Base-by-base conservation (phyloP, 1,140 invertebrate genomes). In the Delia radicum region DNA sequence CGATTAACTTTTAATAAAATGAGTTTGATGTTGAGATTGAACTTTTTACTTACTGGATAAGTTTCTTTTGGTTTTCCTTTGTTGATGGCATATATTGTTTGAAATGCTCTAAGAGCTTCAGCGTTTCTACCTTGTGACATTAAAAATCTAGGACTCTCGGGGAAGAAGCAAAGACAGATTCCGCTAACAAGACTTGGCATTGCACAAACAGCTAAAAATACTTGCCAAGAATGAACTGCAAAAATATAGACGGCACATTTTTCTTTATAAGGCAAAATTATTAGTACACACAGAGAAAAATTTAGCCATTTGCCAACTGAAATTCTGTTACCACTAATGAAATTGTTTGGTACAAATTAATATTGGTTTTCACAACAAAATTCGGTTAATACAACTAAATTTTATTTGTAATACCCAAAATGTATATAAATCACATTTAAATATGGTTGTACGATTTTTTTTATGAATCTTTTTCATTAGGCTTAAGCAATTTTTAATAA, bases 71-170 rank as follows among this genome's bases (percentile, higher is more conserved):
- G 80, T 75, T 88, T 87, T 2, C 90, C 88, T 8, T 88, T 91
- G 77, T 94, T 94, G 8, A 72, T 7, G 8, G 75, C 46, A 72
- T 74, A 78, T 21, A 78, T 76, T 15, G 10, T 33, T 26, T 75
- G 63, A 28, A 78, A 78, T 33, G 65, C 74, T 63, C 65, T 61
- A 37, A 78, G 21, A 88, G 92, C 91, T 78, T 92, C 90, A 0
- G 90, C 87, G 76, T 91, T 91, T 48, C 89, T 87, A 77, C 92
- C 91, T 81, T 89, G 87, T 0, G 91, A 90, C 89, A 95, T 92
- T 1, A 94, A 85, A 85, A 93, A 95, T 84, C 95, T 95, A 5
- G 94, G 94, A 80, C 93, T 95, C 82, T 96, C 94, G 0, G 93
- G 92, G 4, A 94, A 88, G 78, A 92, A 92, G 61, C 89, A 87